Evolutionary conservation across 1,140 invertebrate species (phyloP).

Genomic region (Sesamia nonagrioides): DNA sequence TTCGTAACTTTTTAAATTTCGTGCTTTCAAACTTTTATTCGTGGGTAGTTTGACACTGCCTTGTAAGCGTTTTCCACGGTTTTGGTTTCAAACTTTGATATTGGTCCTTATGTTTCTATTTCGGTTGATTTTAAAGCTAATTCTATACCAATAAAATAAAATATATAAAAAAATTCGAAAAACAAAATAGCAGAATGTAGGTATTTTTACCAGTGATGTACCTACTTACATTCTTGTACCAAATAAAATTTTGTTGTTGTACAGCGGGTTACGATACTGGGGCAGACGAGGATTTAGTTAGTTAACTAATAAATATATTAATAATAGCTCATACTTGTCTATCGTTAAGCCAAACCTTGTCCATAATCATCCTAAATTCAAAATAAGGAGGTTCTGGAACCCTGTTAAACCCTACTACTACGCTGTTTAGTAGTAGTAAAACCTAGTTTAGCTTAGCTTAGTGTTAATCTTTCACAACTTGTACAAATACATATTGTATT

Average conservation of each 20-base stretch:
- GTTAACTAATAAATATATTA: not conserved
- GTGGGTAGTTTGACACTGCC: conserved; percentile 18
- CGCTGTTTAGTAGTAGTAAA: too few species aligned
- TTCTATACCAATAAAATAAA: not conserved
- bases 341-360: not conserved
- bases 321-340: not conserved
- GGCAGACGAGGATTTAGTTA: not conserved
- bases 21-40: conserved; percentile 8
- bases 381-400: too few species aligned
- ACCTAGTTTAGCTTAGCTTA: too few species aligned
- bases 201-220: not conserved
- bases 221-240: not conserved
- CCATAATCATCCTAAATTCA: too few species aligned
- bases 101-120: not conserved
- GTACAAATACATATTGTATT: too few species aligned
- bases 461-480: too few species aligned
- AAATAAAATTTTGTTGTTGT: conserved; percentile 1
- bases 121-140: not conserved
- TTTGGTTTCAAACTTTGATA: conserved; percentile 18
- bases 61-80: conserved; percentile 12
- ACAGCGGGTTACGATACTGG: not conserved
- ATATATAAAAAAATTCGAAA: not conserved
- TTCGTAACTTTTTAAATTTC: conserved; percentile 13
- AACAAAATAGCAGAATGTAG: too few species aligned
- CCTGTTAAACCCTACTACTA: too few species aligned